Evolutionary conservation across 2,888 invertebrate genomes (phyloP).

Genomic region (Pachymerium ferrugineum): DNA sequence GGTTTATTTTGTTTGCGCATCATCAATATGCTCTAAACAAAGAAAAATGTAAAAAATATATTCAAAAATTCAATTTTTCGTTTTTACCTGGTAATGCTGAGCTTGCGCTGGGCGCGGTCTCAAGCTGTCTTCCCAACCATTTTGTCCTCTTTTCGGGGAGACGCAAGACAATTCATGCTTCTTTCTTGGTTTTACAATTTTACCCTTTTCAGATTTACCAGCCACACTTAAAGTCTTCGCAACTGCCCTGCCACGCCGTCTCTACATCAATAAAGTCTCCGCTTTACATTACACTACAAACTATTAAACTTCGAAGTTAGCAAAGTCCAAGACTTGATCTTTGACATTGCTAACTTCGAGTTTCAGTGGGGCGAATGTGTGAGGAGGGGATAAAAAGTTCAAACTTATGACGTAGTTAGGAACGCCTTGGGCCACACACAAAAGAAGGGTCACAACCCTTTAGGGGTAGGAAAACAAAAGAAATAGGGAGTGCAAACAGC

Average conservation of each 20-base stretch:
- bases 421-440: no score
- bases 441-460: no score
- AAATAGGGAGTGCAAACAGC: no score
- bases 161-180: conserved; percentile 23
- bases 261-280: neutral
- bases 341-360: no score
- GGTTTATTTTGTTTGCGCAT: neutral
- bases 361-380: no score
- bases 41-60: neutral
- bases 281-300: no score
- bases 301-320: no score
- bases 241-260: neutral
- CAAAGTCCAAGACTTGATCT: no score
- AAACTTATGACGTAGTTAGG: no score
- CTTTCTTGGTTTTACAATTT: conserved; percentile 16
- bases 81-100: conserved; percentile 31
- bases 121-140: conserved; percentile 33
- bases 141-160: conserved; percentile 28
- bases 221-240: neutral
- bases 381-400: no score
- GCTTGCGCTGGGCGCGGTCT: conserved; percentile 33
- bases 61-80: neutral
- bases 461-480: no score
- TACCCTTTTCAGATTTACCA: neutral
- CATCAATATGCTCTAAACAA: conserved; percentile 12